Base-by-base conservation (phyloP, 2,797 vertebrate genomes). In the Crax fasciolata region DNA sequence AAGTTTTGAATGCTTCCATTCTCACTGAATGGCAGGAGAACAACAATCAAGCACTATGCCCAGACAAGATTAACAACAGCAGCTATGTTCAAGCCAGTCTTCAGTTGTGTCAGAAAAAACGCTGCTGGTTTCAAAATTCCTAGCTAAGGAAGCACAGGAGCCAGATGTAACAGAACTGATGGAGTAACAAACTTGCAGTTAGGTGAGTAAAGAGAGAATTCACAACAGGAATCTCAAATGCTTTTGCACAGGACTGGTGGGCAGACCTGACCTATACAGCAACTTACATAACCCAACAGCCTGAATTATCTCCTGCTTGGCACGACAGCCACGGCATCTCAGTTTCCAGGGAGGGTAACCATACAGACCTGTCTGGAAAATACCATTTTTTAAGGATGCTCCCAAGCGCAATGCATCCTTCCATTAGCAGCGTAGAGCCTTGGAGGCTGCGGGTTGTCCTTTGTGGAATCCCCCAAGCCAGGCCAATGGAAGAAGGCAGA, bases 71-170 rank as follows among this genome's bases (percentile, higher is more conserved):
- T 75, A 78, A 65, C 24, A 54, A 30, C 27, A 59, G 8, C 41
- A 81, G 46, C 59, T 87, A 41, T 71, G 84, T 67, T 90, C 25
- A 86, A 93, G 88, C 10, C 15, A 61, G 49, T 62, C 39, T 44
- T 90, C 76, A 81, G 78, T 79, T 8, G 12, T 24, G 3, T 28
- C n/a, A 48, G 39, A 49, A 48, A 43, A 62, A 20, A 77, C 30
- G n/a, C 10, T 48, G 63, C 20, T 49, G 18, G 38, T 49, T 90
- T 89, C 38, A 74, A 75, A 78, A 76, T 17, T 5, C 79, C 54
- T 10, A 51, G 66, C 21, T 16, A 19, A 73, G 59, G 5, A 35
- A n/a, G 5, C 43, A 35, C 35, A 35, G 35, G 35, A 35, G 25
- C 54, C 49, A 68, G 20, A 27, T 27, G 39, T 13, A 62, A 51